Base-by-base conservation (phyloP, 1,140 invertebrate genomes). In the Drosophila ambigua region DNA sequence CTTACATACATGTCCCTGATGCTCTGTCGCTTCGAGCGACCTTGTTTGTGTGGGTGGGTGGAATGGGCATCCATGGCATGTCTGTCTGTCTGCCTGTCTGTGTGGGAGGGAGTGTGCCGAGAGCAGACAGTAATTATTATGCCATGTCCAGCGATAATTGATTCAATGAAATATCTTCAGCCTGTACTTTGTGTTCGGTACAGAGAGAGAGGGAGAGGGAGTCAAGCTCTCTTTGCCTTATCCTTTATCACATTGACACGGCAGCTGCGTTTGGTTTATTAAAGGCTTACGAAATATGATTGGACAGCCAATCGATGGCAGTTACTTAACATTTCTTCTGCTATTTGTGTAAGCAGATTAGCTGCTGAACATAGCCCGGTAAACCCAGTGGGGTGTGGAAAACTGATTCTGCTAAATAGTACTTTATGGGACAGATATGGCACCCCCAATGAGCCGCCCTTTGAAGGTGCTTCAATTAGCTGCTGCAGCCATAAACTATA, bases 81-180 rank as follows among this genome's bases (percentile, higher is more conserved):
- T 13, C 39, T 60, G 54, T 39, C 43, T 28, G 31, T 31, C 39
- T 53, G 53, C 64, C 28, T 44, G 9, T 68, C 58, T 54, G 67
- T 41, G 23, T 65, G 55, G 45, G 39, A 20, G 71, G 51, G 58
- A 66, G 39, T 45, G 73, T 57, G 55, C 63, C 11, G 35, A 39
- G 35, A 71, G 71, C 63, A 87, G 87, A 90, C 87, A 87, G 87
- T 90, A 87, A 90, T 90, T 90, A 90, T 90, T 77, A 83, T 90
- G 73, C 81, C 81, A 90, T 90, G 82, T 82, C 78, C 87, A 90
- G 71, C 73, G 87, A 77, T 87, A 90, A 90, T 90, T 90, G 87
- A 90, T 90, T 90, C 87, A 90, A 90, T 87, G 72, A 87, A 90
- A 87, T 82, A 72, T 72, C 69, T 68, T 43, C 55, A 65, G 76